A percentile compares a stretch with the other conserved stretches of the same genome.
Conservation (phyloP, 2,797 vertebrate species). For the Glyptemys insculpta region DNA sequence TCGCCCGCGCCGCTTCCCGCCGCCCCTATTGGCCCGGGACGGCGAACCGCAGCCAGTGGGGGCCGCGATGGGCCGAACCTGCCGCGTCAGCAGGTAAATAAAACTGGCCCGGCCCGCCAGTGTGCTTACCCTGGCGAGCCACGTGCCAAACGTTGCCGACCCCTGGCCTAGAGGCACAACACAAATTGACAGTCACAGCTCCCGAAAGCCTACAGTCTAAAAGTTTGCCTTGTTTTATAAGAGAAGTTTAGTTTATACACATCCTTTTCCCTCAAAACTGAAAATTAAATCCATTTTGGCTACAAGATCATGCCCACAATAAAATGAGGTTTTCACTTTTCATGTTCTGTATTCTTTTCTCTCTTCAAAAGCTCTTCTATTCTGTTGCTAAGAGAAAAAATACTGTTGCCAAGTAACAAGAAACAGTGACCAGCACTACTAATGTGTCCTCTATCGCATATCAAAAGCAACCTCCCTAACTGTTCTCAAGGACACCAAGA, state of each 20-base stretch:
- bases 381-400: slow-evolving; percentile 77
- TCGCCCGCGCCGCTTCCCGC: too few species aligned
- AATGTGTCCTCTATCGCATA: slow-evolving; percentile 59
- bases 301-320: not conserved
- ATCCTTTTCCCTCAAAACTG: not conserved
- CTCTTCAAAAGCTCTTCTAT: slow-evolving; percentile 57
- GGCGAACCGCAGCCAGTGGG: too few species aligned
- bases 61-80: too few species aligned
- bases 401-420: slow-evolving; percentile 74
- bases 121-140: too few species aligned
- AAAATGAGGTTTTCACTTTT: slow-evolving; percentile 57
- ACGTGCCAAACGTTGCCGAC: too few species aligned
- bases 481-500: slow-evolving; percentile 27
- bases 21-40: too few species aligned
- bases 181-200: not conserved
- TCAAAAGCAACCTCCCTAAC: slow-evolving; percentile 52
- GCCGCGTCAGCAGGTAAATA: too few species aligned
- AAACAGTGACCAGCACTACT: slow-evolving; percentile 58
- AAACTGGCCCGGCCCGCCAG: too few species aligned
- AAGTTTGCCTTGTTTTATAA: not conserved
- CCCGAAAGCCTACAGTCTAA: not conserved
- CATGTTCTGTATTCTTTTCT: slow-evolving; percentile 38
- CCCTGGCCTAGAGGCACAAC: not conserved
- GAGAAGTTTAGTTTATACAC: not conserved
- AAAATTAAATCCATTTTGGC: slow-evolving; percentile 10